These are phyloP conservation scores for Sebastes itinus DNA, from an alignment of 2,797 vertebrate genomes.

Conservation along the genomic window DNA sequence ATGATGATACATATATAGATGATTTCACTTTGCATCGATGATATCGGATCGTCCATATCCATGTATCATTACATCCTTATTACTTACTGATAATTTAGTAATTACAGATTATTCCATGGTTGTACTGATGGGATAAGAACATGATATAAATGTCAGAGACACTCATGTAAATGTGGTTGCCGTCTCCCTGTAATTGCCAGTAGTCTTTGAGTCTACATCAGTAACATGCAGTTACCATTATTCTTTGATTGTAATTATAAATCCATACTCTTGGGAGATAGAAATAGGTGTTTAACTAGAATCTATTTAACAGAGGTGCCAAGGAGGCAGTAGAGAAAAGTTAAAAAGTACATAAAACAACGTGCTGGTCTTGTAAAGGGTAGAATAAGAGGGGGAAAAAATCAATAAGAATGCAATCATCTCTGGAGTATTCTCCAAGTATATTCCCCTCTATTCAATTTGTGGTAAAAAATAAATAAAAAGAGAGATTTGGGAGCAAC, in stretches of 20 bases:
- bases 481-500: slow-evolving; percentile 17
- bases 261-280: slow-evolving; percentile 1
- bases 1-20: no score
- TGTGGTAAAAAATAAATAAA: not conserved
- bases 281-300: slow-evolving; percentile 5
- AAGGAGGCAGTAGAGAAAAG: not conserved
- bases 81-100: not conserved
- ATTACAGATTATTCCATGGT: not conserved
- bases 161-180: slow-evolving; percentile 3
- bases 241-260: not conserved
- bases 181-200: not conserved
- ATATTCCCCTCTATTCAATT: slow-evolving; percentile 39
- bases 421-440: slow-evolving; percentile 26
- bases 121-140: not conserved
- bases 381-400: slow-evolving; percentile 6
- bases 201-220: not conserved
- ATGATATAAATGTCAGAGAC: not conserved
- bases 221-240: not conserved
- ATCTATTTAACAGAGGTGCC: slow-evolving; percentile 12
- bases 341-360: slow-evolving; percentile 14
- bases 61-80: no score
- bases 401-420: slow-evolving; percentile 62
- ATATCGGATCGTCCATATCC: no score
- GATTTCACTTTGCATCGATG: no score
- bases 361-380: slow-evolving; percentile 35